These are phyloP conservation scores for Brachionus rubens DNA, from an alignment of 1,140 invertebrate genomes.

Conservation along the genomic window DNA sequence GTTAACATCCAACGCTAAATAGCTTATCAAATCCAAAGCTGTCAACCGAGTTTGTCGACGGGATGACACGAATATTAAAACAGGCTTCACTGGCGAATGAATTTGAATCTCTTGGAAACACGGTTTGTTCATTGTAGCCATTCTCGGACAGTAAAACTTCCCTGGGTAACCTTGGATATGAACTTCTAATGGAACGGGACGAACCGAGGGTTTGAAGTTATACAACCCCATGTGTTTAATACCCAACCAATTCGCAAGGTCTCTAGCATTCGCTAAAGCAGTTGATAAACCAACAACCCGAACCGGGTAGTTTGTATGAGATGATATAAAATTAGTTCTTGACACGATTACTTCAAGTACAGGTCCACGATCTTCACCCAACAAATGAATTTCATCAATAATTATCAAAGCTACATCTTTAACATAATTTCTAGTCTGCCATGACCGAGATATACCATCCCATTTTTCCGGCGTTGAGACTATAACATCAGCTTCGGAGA, in stretches of 20 bases:
- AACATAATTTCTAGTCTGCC: conserved; percentile 93
- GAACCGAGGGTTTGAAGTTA: conserved; percentile 93
- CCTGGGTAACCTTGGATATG: conserved; percentile 88
- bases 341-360: conserved; percentile 70
- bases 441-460: conserved; percentile 95
- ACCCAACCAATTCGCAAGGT: conserved; percentile 92
- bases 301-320: conserved; percentile 72
- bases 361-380: conserved; percentile 74
- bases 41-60: conserved; percentile 92
- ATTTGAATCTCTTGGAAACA: conserved; percentile 85
- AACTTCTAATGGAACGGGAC: conserved; percentile 93
- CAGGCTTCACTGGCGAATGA: conserved; percentile 83
- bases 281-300: conserved; percentile 92
- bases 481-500: conserved; percentile 80
- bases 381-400: conserved; percentile 96
- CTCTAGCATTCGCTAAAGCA: conserved; percentile 91
- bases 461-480: conserved; percentile 99
- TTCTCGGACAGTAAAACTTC: conserved; percentile 96
- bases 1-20: conserved; percentile 81
- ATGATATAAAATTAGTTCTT: conserved; percentile 82
- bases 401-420: conserved; percentile 84
- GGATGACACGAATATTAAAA: conserved; percentile 95
- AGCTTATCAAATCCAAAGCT: conserved; percentile 90
- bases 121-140: conserved; percentile 99
- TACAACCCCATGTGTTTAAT: conserved; percentile 81